Base-by-base conservation (phyloP, 2,113 vertebrate genomes). In the Indicator indicator region DNA sequence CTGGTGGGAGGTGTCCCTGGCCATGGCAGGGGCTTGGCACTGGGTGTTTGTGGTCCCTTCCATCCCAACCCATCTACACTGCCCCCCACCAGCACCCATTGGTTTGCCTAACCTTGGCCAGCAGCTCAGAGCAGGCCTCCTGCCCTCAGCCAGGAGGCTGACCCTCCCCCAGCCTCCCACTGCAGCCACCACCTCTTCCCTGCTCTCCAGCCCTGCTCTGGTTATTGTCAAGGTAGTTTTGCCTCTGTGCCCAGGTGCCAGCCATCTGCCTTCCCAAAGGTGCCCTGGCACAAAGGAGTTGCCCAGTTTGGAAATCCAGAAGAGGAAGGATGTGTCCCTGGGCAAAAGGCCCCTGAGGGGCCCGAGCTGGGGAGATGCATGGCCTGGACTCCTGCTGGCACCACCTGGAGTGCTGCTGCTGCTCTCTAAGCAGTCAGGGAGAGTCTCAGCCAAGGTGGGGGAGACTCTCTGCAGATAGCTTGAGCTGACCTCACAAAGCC, bases 331-430 rank as follows among this genome's bases (percentile, higher is more conserved):
- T 44, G 4, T 14, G 18, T 18, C 8, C 56, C 48, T 59, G n/a
- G 46, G 20, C n/a, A 72, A 70, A 78, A 88, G 78, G 23, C 5
- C 13, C 24, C 1, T 0, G 36, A 55, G 73, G 38, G 19, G 33
- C 19, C 38, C 62, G 33, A 73, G 38, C 9, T 27, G 30, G 32
- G 58, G 79, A 88, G 85, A 90, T 2, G 5, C 38, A 18, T 0
- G 44, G 32, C 8, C 24, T 69, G 81, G 50, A 16, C 23, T 48
- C 4, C 1, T 32, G 33, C 0, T 0, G 20, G 12, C 14, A 42
- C 10, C 23, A 23, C 46, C 62, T 79, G 63, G 33, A 83, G 59
- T 11, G 44, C 32, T 80, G 67, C 32, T 80, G 67, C 40, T 54
- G 44, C 17, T 91, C 56, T 46, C 65, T 42, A 73, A 56, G 12